Evolutionary conservation across 2,113 vertebrate species (phyloP).

Genomic region (Chionodraco myersi): DNA sequence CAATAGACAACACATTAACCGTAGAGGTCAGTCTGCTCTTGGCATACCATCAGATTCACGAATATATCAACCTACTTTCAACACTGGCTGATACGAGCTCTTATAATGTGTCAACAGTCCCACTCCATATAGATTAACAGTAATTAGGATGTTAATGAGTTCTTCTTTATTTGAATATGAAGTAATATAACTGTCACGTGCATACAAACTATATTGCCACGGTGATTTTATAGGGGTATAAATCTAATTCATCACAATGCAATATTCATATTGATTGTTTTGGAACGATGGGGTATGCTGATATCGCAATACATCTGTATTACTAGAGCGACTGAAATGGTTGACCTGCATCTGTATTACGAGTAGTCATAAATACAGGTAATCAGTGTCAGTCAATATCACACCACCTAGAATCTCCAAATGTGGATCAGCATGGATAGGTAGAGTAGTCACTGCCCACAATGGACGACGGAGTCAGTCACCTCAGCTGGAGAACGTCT

Average conservation of each 20-base stretch:
- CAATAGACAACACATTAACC: background rate
- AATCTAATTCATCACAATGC: too few species aligned
- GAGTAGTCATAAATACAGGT: background rate
- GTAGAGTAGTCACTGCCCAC: background rate
- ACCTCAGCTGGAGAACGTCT: constrained; percentile 43
- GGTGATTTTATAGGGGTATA: too few species aligned
- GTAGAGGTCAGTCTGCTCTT: background rate
- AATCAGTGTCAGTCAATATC: background rate
- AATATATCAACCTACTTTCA: background rate
- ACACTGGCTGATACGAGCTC: background rate
- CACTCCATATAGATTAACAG: background rate
- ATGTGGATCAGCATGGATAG: background rate
- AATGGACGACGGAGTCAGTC: constrained; percentile 1
- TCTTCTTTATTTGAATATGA: background rate
- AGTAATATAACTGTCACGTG: background rate
- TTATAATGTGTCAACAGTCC: background rate
- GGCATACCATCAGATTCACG: background rate
- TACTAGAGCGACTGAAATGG: background rate
- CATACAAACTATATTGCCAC: background rate
- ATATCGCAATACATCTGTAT: background rate
- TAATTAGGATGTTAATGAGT: background rate
- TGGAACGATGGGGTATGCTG: too few species aligned
- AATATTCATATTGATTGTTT: too few species aligned
- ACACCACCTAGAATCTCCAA: background rate
- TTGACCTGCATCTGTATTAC: constrained; percentile 1